Evolutionary conservation across 1,140 invertebrate species (phyloP), one percentile per base, ranked within the genome.

Genomic region (Monomorium pharaonis): DNA sequence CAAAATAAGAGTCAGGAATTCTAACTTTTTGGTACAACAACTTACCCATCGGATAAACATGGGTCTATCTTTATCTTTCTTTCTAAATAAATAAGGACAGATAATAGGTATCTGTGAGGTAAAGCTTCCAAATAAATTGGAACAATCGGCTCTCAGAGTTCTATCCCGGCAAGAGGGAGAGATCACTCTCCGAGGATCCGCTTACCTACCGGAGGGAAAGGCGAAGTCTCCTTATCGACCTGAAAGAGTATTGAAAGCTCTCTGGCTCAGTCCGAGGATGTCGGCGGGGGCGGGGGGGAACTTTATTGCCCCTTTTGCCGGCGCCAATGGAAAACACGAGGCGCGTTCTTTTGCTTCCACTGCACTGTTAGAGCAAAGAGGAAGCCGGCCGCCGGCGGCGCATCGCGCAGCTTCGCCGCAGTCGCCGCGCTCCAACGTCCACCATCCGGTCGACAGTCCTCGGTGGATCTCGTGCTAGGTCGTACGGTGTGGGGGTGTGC

Each of bases 371-470:
- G 27, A 44, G 18, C 24, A 84, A 56, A n/a, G 54, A 67, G 30
- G 58, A 75, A 62, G 58, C 75, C 47, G 75, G 74, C 62, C 54
- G 24, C 63, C 74, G 33, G 54, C 49, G n/a, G 49, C 72, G 60
- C 56, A 18, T 47, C 44, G 69, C 49, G 58, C 78, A 75, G 74
- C 33, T 44, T 83, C 37, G 67, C 67, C 75, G 85, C 56, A 75
- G 83, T 70, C 51, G 54, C 51, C 27, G n/a, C n/a, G n/a, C n/a
- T 72, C 49, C 86, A 65, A 42, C 56, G 12, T 81, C 49, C 60
- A 56, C 54, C 14, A 69, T 58, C 78, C 87, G 75, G 86, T 90
- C 89, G 89, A 89, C 86, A 86, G 89, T 91, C 58, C 56, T 90
- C 89, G 89, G 84, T 62, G 84, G 54, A 67, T 70, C 75, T 90